Evolutionary conservation across 2,797 vertebrate species (phyloP), one percentile per base, ranked within the genome.

Genomic region (Phyllotis vaccarum): DNA sequence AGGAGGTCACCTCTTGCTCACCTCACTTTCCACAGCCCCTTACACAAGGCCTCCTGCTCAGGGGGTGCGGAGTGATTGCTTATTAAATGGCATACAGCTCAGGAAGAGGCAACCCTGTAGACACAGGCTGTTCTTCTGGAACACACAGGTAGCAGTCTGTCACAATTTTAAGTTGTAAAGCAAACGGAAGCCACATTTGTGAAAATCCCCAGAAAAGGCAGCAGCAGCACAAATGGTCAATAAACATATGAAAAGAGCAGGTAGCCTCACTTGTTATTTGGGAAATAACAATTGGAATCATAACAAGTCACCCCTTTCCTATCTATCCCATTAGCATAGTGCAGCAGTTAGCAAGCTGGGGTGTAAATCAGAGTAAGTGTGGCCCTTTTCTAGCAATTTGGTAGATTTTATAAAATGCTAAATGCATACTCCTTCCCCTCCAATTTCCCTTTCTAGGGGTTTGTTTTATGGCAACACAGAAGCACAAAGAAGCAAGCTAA

Each of bases 221-320:
- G 93, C 12, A 17, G 8, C 82, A 22, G 75, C 89, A 80, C 96
- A 96, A 95, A 97, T 92, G 95, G 93, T 94, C 94, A 91, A 91
- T 93, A 96, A 95, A 87, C 87, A 92, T 60, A 90, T 62, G 89
- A 95, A 91, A 95, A 94, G 90, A 96, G 34, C 64, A 72, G 75
- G 74, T 88, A 94, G 52, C 80, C 94, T 95, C 86, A 68, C 94
- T 96, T 88, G 78, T 58, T 78, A 91, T 91, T 91, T 97, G 93
- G 96, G 95, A 97, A 95, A 95, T 52, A 86, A 86, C 93, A 90
- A 90, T 93, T 91, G 96, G 56, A 96, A 74, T 86, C 85, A 81
- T 91, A 91, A 85, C 29, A 82, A 94, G 85, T 96, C 8, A 68
- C 49, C 3, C 1, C 80, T 95, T 89, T 21, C 74, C 90, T 94